Evolutionary conservation across 2,797 vertebrate species (phyloP).

Genomic region (Coendou prehensilis): DNA sequence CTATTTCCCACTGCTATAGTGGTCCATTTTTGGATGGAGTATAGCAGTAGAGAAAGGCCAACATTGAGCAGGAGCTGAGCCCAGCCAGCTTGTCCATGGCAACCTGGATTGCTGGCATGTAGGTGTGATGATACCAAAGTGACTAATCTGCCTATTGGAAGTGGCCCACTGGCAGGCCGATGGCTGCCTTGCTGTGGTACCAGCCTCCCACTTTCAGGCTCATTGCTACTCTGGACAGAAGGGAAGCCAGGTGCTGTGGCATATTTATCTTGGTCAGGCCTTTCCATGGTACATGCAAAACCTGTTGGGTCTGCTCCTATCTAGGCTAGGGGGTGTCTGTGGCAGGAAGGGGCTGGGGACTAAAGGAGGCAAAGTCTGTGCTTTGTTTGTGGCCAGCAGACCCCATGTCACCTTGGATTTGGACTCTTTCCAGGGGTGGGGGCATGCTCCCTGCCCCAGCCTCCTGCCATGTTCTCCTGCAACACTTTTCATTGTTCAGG

Average conservation of each 20-base stretch:
- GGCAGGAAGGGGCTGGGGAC: neutral
- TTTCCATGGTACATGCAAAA: neutral
- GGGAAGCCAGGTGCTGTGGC: neutral
- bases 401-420: neutral
- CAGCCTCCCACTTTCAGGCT: neutral
- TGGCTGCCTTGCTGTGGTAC: neutral
- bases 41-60: no score
- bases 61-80: neutral
- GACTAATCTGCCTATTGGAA: neutral
- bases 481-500: constrained; percentile 77
- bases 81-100: neutral
- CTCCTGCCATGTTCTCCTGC: neutral
- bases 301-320: neutral
- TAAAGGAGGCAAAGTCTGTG: neutral
- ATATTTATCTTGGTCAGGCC: neutral
- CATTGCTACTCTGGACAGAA: neutral
- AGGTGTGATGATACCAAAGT: neutral
- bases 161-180: neutral
- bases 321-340: neutral
- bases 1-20: neutral
- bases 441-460: neutral
- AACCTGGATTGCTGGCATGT: neutral
- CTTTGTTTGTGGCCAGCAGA: neutral
- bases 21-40: neutral
- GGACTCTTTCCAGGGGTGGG: neutral